Base-by-base conservation (phyloP, 2,113 vertebrate species). In the Cheilinus undulatus region DNA sequence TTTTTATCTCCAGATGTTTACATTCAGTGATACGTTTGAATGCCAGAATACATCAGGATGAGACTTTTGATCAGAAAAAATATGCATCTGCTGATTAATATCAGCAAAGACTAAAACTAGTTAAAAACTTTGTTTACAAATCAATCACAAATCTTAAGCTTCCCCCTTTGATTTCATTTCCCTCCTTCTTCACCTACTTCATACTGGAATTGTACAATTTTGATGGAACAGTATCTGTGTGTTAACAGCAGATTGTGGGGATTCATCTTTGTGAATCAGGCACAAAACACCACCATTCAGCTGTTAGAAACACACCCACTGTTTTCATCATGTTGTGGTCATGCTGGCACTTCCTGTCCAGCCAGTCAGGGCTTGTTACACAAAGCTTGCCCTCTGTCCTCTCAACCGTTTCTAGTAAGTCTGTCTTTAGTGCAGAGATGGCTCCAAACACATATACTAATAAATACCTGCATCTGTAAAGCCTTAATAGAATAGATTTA, bases 301-400 rank as follows among this genome's bases (percentile, higher is more conserved):
- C 4, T 15, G 22, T 32, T 28, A 61, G 12, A 30, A 66, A 79
- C 65, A 75, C 69, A 50, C 50, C 57, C 52, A 56, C 20, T 59
- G 40, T 38, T 64, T 24, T 59, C 70, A 72, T 54, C 67, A 50
- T 62, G 66, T 40, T 48, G n/a, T 30, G 34, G n/a, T 32, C 56
- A 30, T 43, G 30, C 36, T 69, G 64, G 59, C 38, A 58, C 26
- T 79, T 86, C 72, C 65, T 75, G 72, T 72, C 43, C 61, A 58
- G 77, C 58, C 49, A 54, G 57, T 72, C 36, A 2, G 34, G 65
- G 12, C 24, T 36, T 67, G 58, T 63, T 43, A 43, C 27, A 59
- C 8, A 48, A 28, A 30, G 13, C 30, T 8, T 7, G 23, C 3
- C 22, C 17, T 32, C 1, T 27, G 4, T 48, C 19, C 48, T 53